These are phyloP conservation scores for Tetrao urogallus DNA, from an alignment of 2,113 vertebrate genomes.

Conservation along the genomic window DNA sequence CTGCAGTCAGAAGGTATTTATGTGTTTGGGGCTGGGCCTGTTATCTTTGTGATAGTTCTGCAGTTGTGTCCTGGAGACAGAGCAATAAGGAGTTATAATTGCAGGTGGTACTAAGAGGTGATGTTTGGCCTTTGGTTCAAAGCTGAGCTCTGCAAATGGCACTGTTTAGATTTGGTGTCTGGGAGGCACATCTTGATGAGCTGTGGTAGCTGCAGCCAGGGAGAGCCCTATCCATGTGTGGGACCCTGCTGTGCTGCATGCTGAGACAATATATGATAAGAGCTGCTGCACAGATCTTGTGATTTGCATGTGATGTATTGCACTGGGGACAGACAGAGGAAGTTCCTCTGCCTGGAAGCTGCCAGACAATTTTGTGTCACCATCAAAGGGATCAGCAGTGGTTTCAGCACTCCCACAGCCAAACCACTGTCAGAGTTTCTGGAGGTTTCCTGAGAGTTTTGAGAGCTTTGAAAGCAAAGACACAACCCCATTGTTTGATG, in stretches of 20 bases:
- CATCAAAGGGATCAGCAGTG: neutral
- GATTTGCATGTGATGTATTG: neutral
- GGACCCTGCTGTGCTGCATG: neutral
- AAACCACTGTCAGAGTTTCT: accelerated
- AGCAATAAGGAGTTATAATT: neutral
- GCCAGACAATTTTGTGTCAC: accelerated
- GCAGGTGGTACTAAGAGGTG: neutral
- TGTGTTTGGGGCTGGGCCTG: neutral
- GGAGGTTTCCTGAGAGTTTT: neutral
- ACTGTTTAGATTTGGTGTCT: neutral
- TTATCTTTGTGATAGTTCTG: neutral
- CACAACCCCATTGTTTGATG: accelerated
- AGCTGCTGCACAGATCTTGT: neutral
- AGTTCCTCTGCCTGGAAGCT: neutral
- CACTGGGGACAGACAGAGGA: neutral
- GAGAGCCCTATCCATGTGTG: neutral
- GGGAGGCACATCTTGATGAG: neutral
- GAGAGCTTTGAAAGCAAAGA: neutral
- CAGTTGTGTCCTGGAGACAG: accelerated
- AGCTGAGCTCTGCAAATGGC: neutral
- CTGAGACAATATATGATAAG: neutral
- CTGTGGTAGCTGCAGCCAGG: too few relatives aligned
- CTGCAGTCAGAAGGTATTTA: neutral
- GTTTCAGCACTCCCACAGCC: neutral
- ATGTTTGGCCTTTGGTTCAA: neutral